Evolutionary conservation across 2,113 vertebrate genomes (phyloP), one percentile per base, ranked within the genome.

Genomic region (Seriola dumerili): DNA sequence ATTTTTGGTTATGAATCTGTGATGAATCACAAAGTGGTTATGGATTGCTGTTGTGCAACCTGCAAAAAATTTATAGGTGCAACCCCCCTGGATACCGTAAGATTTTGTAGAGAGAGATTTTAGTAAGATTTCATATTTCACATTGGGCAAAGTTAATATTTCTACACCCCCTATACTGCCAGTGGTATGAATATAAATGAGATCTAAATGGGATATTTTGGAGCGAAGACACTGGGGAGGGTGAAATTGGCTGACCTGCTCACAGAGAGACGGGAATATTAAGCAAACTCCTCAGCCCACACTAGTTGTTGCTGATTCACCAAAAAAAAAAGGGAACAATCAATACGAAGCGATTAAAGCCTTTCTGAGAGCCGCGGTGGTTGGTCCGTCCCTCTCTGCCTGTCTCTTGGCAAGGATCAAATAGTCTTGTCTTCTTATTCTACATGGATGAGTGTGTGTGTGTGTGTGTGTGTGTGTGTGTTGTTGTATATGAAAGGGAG

Each of bases 271-370:
- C 81, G 76, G 79, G 76, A 92, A 77, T 84, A 89, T 91, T 75
- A 87, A 87, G 80, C 71, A 72, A 91, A 88, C 82, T 87, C 83
- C 65, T 80, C 82, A 48, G 84, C 82, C 83, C 78, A 83, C 80
- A 64, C 74, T 3, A 29, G 83, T 58, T 87, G 83, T 68, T 90
- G 91, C 90, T 91, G 92, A 93, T 84, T 93, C 90, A 81, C 79
- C 88, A 71, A 78, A 81, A 83, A 75, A 17, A 48, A 34, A 68
- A 58, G 57, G 21, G 80, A 85, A 50, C 64, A 77, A 93, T 93
- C 92, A 64, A 89, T 92, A 85, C 44, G 9, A 17, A 86, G 80
- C 67, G 61, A 90, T 83, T 83, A 80, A 86, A 88, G 65, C 69
- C 13, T 80, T 48, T 88, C 62, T 76, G 62, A 80, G 77, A 77